Evolutionary conservation across 2,113 vertebrate species (phyloP), one percentile per base, ranked within the genome.

Genomic region (Lota lota): DNA sequence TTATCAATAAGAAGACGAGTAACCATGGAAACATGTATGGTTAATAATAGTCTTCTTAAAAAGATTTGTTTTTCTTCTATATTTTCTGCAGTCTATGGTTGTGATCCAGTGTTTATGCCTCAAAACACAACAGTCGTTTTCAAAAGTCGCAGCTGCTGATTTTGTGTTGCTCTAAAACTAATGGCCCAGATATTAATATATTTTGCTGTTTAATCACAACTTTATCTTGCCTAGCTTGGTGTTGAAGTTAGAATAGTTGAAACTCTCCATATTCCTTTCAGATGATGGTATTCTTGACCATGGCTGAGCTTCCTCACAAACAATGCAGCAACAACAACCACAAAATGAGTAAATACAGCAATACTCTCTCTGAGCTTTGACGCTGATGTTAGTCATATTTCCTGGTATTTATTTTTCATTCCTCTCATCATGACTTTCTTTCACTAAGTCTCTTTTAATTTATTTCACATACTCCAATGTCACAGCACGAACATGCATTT

Each of bases 171-270:
- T 4, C 28, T 33, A 33, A 33, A 33, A 33, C 28, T n/a, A 33
- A 33, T 33, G 28, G 28, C 3, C 28, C 3, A 33, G 28, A 14
- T 47, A 47, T 47, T 10, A 10, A 47, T 47, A 47, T 47, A 47
- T 47, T 2, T 12, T 10, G 40, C 12, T 47, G 40, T 47, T 47
- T 12, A 14, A 14, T 11, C 40, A 11, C 40, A 47, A 10, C 10
- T 14, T 47, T 47, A 47, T 47, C 40, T 8, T 47, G 40, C 40
- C 40, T 10, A 47, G 40, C 40, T 47, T 8, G 7, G 8, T 14
- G 40, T 47, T 10, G 40, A 47, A 47, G 40, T 63, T 51, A 79
- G 63, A 73, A 57, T 69, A 74, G 72, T 78, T 83, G 83, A 87
- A 86, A 83, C 72, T 83, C 84, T 74, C 75, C 18, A 53, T 19